These are phyloP conservation scores for Chionodraco myersi DNA, from an alignment of 2,113 vertebrate species.

Conservation along the genomic window DNA sequence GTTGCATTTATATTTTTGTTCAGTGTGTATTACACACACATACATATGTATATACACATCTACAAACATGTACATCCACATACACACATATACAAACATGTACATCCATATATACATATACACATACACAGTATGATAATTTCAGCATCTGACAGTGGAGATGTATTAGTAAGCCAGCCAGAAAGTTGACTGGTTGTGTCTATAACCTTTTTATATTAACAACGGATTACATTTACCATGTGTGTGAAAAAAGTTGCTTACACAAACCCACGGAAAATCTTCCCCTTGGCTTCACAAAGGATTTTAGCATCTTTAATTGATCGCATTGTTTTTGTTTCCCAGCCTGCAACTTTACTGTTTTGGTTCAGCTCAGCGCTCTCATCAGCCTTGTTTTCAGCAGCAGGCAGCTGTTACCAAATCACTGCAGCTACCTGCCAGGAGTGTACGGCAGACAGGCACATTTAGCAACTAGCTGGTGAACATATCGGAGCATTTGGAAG, in stretches of 20 bases:
- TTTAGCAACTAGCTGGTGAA: not conserved
- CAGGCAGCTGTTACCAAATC: not conserved
- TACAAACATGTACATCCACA: too few species aligned
- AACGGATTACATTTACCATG: not conserved
- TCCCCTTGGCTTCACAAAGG: not conserved
- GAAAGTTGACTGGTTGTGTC: not conserved
- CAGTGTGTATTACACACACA: too few species aligned
- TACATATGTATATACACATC: too few species aligned
- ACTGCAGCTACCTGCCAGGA: not conserved
- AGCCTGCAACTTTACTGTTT: not conserved
- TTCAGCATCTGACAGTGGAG: not conserved
- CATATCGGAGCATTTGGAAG: not conserved
- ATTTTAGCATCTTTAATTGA: not conserved
- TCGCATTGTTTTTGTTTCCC: constrained; percentile 5
- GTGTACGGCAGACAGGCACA: not conserved
- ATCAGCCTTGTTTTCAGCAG: not conserved
- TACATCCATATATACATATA: too few species aligned
- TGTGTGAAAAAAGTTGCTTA: not conserved
- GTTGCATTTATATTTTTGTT: too few species aligned
- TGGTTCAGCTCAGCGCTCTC: not conserved
- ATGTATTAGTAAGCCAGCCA: not conserved
- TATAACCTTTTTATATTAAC: too few species aligned
- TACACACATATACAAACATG: too few species aligned
- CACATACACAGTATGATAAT: not conserved
- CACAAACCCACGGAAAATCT: not conserved